Evolutionary conservation across 2,888 invertebrate genomes (phyloP), one percentile per base, ranked within the genome.

Genomic region (Allacma fusca): DNA sequence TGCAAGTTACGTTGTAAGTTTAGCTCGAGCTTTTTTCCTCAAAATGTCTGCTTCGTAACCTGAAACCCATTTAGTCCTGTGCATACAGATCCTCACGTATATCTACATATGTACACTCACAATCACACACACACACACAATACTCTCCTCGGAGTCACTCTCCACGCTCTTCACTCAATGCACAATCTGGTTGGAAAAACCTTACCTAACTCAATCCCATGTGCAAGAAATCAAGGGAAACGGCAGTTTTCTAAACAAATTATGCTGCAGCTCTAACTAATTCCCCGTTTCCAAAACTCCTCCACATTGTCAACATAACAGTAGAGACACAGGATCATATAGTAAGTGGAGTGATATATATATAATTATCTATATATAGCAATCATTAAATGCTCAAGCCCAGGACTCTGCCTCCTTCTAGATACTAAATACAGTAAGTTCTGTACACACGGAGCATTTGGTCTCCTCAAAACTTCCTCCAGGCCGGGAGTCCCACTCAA

Each of bases 31-130:
- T 73, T 62, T 72, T 73, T 73, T 57, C 59, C 28, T 72, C 19
- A 73, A 73, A 73, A 73, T 73, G 73, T 73, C 40, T 62, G 65
- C 65, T 65, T 19, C 4, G 73, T 73, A 73, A 73, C 62, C 23
- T 62, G 73, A 73, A 24, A 73, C 73, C 73, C 73, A 73, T 62
- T 73, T 73, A 73, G 73, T 62, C 40, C 1, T 40, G 34, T 50
- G n/a, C n/a, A n/a, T 50, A 50, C 50, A 67, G 4, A 67, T 40
- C 9, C 4, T 9, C 40, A 68, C n/a, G 21, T 67, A 67, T n/a
- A 26, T 67, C 5, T 34, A 34, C 9, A 34, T 29, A n/a, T 23
- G 50, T 50, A 50, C 19, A 19, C 16, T 50, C 19, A 50, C 50
- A 4, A 2, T 50, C 50, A 50, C n/a, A 34, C 9, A 7, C 34